phyloP scores from a whole-genome alignment of 2,888 invertebrate genomes.

The Argyra leucocephala region DNA sequence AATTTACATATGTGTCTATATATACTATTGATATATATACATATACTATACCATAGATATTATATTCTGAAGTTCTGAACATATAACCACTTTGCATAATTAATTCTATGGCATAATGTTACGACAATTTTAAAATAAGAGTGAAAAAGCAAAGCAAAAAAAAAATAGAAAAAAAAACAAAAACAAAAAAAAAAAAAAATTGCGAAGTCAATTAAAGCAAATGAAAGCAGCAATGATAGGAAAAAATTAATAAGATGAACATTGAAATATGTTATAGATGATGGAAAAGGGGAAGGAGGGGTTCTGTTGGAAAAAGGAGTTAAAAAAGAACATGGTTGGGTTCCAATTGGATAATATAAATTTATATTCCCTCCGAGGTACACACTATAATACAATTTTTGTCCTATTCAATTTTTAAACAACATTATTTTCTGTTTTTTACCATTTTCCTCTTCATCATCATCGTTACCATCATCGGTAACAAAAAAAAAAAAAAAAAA shows the following conservation, averaged over 20 bases:
- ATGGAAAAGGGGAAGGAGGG: no score
- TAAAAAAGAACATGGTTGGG: not conserved
- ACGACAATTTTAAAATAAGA: not conserved
- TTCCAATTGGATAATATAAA: not conserved
- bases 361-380: not conserved
- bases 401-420: no score
- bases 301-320: no score
- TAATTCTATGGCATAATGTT: constrained; percentile 6
- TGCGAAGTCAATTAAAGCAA: constrained; percentile 2
- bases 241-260: not conserved
- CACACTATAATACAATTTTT: not conserved
- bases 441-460: no score
- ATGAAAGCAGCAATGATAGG: not conserved
- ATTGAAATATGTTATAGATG: no score
- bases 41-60: not conserved
- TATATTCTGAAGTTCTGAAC: not conserved
- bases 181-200: not conserved
- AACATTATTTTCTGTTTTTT: no score
- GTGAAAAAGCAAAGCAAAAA: not conserved
- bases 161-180: not conserved
- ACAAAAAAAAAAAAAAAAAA: no score
- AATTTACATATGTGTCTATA: not conserved
- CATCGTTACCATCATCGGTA: no score
- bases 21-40: not conserved
- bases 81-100: constrained; percentile 4